phyloP scores from a whole-genome alignment of 2,113 vertebrate species.

The Athene cunicularia region DNA sequence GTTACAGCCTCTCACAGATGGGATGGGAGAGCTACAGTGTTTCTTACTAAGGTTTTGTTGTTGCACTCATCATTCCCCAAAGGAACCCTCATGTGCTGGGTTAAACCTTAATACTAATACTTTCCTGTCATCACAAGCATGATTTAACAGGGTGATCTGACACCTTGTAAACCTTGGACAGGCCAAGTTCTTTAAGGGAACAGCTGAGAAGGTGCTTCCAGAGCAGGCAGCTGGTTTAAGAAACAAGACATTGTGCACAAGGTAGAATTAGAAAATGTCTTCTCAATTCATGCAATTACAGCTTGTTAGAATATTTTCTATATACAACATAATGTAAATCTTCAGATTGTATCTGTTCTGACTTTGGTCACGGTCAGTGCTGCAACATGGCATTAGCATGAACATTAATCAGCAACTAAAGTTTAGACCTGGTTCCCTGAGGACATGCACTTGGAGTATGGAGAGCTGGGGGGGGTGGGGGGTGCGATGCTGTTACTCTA shows the following conservation, averaged over 20 bases:
- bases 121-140: neutral
- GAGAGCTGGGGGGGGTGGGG: neutral
- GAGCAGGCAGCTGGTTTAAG: neutral
- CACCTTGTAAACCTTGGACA: neutral
- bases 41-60: neutral
- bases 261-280: neutral
- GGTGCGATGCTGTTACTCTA: neutral
- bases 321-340: neutral
- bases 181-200: neutral
- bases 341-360: neutral
- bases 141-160: neutral
- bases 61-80: neutral
- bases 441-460: neutral
- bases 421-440: neutral
- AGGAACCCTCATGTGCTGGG: neutral
- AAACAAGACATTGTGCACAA: neutral
- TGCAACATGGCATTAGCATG: neutral
- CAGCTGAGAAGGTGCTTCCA: neutral
- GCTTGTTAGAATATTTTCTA: neutral
- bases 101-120: neutral
- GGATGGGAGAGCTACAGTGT: neutral
- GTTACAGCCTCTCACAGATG: neutral
- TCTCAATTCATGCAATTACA: neutral
- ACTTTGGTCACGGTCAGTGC: neutral
- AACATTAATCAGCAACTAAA: neutral